Evolutionary conservation across 1,140 invertebrate genomes (phyloP).

Genomic region (Pseudobourletiella spinata): DNA sequence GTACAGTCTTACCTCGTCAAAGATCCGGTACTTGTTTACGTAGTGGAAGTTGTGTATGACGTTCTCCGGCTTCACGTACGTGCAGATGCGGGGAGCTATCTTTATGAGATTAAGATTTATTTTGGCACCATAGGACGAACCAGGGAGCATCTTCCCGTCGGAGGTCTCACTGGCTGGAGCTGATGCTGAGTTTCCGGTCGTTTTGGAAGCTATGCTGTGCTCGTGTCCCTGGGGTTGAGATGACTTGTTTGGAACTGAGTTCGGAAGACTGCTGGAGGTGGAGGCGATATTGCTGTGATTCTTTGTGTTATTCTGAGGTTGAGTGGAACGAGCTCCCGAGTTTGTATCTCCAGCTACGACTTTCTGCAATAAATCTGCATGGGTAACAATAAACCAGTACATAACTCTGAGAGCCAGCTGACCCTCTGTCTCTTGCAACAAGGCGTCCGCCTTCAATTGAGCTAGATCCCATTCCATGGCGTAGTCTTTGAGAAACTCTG

Average conservation of each 20-base stretch:
- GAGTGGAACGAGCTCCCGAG: no score
- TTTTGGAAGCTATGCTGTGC: not conserved
- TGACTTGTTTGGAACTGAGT: not conserved
- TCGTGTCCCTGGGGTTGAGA: no score
- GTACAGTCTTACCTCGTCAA: conserved; percentile 33
- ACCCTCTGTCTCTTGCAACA: conserved; percentile 33
- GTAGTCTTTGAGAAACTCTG: conserved; percentile 1
- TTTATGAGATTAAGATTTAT: conserved; percentile 15
- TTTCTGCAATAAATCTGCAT: conserved; percentile 25
- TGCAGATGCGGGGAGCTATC: conserved; percentile 27
- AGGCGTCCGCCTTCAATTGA: conserved; percentile 25
- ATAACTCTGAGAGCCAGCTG: conserved; percentile 28
- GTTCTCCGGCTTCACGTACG: conserved; percentile 19
- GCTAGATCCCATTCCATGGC: conserved; percentile 23
- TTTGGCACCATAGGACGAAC: conserved; percentile 4
- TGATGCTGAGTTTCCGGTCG: not conserved
- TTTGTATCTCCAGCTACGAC: conserved; percentile 17
- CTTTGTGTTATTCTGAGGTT: not conserved
- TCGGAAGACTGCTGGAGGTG: not conserved
- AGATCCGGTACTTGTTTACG: conserved; percentile 29
- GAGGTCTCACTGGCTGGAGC: not conserved
- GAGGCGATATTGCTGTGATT: not conserved
- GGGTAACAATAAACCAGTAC: conserved; percentile 31
- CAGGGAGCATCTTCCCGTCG: not conserved
- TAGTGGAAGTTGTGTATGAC: conserved; percentile 34